phyloP scores from a whole-genome alignment of 2,113 vertebrate genomes.

The Oxyura jamaicensis region DNA sequence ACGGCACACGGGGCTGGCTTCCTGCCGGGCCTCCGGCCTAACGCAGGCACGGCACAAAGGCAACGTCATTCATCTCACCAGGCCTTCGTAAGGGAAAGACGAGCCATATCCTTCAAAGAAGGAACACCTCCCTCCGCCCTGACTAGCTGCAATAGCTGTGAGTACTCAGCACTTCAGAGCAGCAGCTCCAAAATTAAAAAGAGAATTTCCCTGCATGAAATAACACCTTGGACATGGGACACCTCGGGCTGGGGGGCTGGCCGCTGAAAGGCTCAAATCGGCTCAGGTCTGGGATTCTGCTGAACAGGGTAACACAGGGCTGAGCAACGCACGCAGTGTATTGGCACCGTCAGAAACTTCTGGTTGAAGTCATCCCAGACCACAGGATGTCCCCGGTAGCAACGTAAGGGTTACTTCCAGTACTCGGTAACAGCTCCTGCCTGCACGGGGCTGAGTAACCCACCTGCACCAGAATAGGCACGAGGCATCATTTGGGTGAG shows the following conservation, averaged over 20 bases:
- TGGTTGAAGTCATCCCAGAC: background rate
- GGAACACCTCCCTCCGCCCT: fast-evolving
- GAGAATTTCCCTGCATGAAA: constrained; percentile 5
- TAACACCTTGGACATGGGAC: background rate
- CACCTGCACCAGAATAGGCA: background rate
- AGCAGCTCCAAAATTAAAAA: constrained; percentile 23
- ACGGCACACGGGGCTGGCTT: background rate
- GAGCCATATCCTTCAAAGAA: background rate
- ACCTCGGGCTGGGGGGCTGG: background rate
- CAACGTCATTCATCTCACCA: background rate
- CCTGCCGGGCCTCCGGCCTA: background rate
- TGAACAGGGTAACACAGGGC: background rate
- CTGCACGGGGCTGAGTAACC: background rate
- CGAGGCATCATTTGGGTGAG: background rate
- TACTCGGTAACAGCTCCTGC: background rate
- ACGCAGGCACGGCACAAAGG: background rate
- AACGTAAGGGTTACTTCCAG: background rate
- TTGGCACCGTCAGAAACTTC: background rate
- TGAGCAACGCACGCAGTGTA: background rate
- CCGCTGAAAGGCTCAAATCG: background rate
- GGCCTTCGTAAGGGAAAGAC: background rate
- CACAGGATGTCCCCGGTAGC: background rate
- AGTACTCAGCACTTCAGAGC: background rate
- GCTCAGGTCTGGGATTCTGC: background rate
- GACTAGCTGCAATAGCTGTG: background rate